Evolutionary conservation across 2,888 invertebrate species (phyloP).

Genomic region (Rhingia campestris): DNA sequence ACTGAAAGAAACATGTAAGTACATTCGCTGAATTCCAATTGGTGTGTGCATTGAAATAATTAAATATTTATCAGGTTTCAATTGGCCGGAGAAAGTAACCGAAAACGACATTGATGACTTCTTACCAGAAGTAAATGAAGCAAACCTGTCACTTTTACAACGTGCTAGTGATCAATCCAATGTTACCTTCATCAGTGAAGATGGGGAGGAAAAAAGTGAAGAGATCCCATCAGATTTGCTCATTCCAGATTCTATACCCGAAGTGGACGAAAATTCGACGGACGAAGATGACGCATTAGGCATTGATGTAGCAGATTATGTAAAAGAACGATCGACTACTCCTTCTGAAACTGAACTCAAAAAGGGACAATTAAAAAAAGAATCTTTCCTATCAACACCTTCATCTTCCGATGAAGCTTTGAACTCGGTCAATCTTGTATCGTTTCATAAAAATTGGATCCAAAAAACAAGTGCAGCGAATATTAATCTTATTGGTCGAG

Average conservation of each 20-base stretch:
- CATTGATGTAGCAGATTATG: conserved; percentile 56
- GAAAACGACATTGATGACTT: conserved; percentile 80
- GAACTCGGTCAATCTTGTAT: too few relatives aligned
- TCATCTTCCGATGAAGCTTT: conserved; percentile 79
- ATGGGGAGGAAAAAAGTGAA: conserved; percentile 80
- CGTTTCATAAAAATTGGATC: too few relatives aligned
- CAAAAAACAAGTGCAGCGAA: too few relatives aligned
- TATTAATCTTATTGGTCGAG: too few relatives aligned
- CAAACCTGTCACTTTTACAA: conserved; percentile 80
- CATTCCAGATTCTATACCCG: conserved; percentile 81
- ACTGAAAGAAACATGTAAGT: conserved; percentile 79
- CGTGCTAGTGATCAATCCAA: conserved; percentile 81
- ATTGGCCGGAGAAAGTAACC: conserved; percentile 77
- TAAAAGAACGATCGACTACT: conserved; percentile 35
- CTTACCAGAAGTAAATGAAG: conserved; percentile 81
- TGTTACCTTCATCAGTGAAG: conserved; percentile 76
- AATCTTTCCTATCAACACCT: conserved; percentile 80
- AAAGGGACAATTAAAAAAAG: conserved; percentile 81
- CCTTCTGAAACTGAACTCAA: conserved; percentile 78
- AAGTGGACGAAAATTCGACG: conserved; percentile 81
- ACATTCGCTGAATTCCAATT: neutral
- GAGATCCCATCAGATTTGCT: conserved; percentile 82
- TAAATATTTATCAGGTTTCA: conserved; percentile 72
- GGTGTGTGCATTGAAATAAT: too few relatives aligned
- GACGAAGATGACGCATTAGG: conserved; percentile 77